These are phyloP conservation scores for Euzetes globulus DNA, from an alignment of 2,888 invertebrate species.

Conservation along the genomic window DNA sequence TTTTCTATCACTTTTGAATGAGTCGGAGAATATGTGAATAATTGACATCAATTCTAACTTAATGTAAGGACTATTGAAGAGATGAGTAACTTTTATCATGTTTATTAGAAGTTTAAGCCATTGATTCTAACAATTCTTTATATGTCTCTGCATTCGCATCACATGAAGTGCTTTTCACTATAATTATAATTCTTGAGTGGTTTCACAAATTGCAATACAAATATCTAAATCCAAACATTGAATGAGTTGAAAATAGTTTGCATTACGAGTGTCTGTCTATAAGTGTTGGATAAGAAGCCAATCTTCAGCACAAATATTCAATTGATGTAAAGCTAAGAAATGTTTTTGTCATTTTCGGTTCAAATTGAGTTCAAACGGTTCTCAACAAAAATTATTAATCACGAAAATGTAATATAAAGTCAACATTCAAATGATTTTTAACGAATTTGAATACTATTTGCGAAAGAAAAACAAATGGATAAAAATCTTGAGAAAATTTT, in stretches of 20 bases:
- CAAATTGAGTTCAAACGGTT: background rate
- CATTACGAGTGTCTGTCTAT: background rate
- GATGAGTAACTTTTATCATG: no score
- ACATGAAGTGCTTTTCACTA: no score
- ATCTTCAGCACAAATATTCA: background rate
- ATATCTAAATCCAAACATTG: background rate
- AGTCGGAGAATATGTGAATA: no score
- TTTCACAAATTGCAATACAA: background rate
- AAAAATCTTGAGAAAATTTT: background rate
- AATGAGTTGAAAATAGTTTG: background rate
- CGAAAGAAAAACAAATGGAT: background rate
- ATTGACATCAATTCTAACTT: no score
- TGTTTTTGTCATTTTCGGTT: background rate
- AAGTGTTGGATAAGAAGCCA: background rate
- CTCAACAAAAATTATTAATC: background rate
- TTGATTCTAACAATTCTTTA: no score
- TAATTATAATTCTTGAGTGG: conserved; percentile 7
- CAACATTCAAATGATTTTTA: background rate
- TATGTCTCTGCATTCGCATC: no score
- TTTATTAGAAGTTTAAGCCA: no score
- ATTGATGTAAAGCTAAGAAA: background rate
- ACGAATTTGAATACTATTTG: background rate
- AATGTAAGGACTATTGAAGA: no score
- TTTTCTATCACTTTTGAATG: no score
- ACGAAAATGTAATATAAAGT: background rate